These are phyloP conservation scores for Cyprinella venusta DNA, from an alignment of 2,797 vertebrate genomes.

Conservation along the genomic window DNA sequence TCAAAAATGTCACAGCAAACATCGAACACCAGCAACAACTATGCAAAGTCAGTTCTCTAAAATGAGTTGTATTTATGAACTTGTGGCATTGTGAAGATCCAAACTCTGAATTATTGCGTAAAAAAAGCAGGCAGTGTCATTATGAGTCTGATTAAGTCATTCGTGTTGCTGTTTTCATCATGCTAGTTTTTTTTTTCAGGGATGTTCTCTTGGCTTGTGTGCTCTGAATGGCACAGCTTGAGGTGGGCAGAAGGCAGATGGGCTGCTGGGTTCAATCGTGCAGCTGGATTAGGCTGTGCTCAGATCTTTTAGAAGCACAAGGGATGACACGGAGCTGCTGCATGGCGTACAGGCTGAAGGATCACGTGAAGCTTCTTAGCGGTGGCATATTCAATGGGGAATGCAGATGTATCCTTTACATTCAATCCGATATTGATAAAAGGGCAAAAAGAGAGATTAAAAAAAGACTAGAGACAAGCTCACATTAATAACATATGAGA, in stretches of 20 bases:
- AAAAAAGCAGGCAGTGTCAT: background rate
- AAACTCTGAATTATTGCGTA: background rate
- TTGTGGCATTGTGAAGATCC: background rate
- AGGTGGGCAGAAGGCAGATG: conserved; percentile 22
- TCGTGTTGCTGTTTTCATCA: background rate
- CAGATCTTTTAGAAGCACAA: conserved; percentile 12
- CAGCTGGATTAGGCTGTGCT: conserved; percentile 44
- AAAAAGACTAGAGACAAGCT: background rate
- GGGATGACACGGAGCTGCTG: background rate
- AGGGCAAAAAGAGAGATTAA: background rate
- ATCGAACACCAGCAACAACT: background rate
- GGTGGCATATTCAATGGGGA: background rate
- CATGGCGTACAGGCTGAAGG: background rate
- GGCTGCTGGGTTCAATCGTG: conserved; percentile 39
- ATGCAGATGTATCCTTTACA: conserved; percentile 11
- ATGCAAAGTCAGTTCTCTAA: background rate
- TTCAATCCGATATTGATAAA: conserved; percentile 14
- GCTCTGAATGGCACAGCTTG: conserved; percentile 35
- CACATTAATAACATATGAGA: background rate
- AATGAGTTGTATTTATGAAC: background rate
- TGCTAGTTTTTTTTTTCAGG: background rate
- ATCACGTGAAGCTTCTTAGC: conserved; percentile 1
- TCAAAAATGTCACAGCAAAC: background rate
- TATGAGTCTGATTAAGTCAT: conserved; percentile 14
- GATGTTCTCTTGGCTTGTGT: conserved; percentile 37